Conservation (phyloP, 2,797 vertebrate genomes). For the Dermochelys coriacea region DNA sequence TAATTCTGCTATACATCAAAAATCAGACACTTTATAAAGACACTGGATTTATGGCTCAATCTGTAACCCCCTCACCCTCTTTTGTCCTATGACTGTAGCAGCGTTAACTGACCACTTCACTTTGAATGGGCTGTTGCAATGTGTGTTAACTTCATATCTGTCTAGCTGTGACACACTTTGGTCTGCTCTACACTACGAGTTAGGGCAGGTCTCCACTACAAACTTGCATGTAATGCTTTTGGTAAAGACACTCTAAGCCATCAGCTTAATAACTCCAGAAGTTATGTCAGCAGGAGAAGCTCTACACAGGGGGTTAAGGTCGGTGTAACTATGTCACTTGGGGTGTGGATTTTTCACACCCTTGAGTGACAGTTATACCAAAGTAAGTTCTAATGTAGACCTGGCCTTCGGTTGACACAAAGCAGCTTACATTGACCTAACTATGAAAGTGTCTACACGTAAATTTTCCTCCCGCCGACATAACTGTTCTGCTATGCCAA, state of each 20-base stretch:
- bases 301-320: too few relatives aligned
- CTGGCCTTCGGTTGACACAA: too few relatives aligned
- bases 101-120: neutral
- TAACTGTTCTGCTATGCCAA: too few relatives aligned
- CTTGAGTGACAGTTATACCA: too few relatives aligned
- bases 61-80: neutral
- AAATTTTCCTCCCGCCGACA: too few relatives aligned
- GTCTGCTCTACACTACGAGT: neutral
- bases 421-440: too few relatives aligned
- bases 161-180: neutral
- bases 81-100: neutral
- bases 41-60: neutral
- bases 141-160: neutral
- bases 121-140: neutral
- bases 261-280: too few relatives aligned
- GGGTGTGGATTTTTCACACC: too few relatives aligned
- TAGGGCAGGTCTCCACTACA: neutral
- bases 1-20: too few relatives aligned
- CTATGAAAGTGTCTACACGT: too few relatives aligned
- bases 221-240: neutral
- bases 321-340: too few relatives aligned
- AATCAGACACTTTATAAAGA: neutral
- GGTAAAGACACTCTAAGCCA: neutral
- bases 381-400: too few relatives aligned
- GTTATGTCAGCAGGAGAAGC: neutral